A percentile compares a stretch with the other conserved stretches of the same genome.
Conservation (phyloP, 2,113 vertebrate genomes). For the Toxostoma redivivum region DNA sequence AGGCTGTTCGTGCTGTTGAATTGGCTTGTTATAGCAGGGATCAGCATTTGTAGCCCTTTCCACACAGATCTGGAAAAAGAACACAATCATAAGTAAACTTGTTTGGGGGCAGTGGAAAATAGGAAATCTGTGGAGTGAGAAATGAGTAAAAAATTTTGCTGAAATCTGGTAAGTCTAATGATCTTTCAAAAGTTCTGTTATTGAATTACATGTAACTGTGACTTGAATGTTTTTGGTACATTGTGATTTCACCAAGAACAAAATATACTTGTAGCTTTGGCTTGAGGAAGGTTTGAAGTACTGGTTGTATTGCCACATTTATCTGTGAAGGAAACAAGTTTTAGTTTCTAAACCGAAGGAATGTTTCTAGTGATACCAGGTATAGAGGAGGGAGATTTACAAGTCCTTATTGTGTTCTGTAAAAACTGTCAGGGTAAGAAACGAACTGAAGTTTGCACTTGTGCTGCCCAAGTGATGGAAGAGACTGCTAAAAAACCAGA, state of each 20-base stretch:
- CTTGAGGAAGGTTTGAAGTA: background rate
- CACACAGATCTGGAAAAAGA: background rate
- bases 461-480: background rate
- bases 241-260: background rate
- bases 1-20: background rate
- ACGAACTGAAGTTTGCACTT: background rate
- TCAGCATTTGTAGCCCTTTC: background rate
- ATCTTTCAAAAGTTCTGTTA: background rate
- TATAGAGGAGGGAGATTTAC: background rate
- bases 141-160: background rate
- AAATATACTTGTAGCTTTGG: background rate
- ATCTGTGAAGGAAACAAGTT: background rate
- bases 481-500: accelerated
- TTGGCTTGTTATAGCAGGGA: background rate
- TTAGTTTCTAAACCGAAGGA: background rate
- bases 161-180: background rate
- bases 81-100: background rate
- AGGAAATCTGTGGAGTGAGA: background rate
- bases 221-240: background rate
- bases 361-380: background rate
- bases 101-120: background rate
- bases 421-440: background rate
- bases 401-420: background rate
- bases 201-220: background rate
- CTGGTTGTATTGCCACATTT: background rate